These are phyloP conservation scores for Acropora yongei DNA, from an alignment of 64 coral and sea anemone species.

Conservation along the genomic window DNA sequence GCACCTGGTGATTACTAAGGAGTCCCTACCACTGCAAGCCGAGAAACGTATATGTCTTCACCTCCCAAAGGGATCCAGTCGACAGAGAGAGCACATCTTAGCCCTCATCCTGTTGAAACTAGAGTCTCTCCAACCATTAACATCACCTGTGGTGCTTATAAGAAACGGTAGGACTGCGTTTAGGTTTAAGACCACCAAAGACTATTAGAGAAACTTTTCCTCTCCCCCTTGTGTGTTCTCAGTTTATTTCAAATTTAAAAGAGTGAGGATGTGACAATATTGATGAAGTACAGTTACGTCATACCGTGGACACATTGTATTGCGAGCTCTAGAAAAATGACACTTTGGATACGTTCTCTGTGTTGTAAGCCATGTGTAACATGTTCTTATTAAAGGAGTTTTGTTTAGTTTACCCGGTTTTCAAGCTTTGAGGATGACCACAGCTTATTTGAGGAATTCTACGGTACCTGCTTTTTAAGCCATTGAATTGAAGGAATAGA, in stretches of 20 bases:
- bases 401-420: too few relatives aligned
- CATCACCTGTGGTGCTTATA: background rate
- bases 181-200: background rate
- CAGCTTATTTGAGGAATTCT: too few relatives aligned
- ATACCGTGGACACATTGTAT: background rate
- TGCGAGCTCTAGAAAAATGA: background rate
- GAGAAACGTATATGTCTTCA: background rate
- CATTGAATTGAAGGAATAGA: too few relatives aligned
- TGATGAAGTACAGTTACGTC: background rate
- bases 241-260: background rate
- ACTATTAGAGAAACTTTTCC: background rate
- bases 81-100: background rate
- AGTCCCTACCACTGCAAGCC: background rate
- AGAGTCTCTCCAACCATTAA: background rate
- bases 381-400: too few relatives aligned
- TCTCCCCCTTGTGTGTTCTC: background rate
- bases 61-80: background rate
- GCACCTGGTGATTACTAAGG: slow-evolving; percentile 1
- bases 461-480: too few relatives aligned
- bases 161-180: slow-evolving; percentile 1
- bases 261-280: background rate
- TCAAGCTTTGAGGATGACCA: too few relatives aligned
- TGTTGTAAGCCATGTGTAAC: too few relatives aligned
- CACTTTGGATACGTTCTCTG: too few relatives aligned
- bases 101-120: background rate